Percentiles rank a stretch among this genome's conserved stretches.
These are phyloP conservation scores for Scolopax rusticola DNA, from an alignment of 2,797 vertebrate species.

Conservation along the genomic window DNA sequence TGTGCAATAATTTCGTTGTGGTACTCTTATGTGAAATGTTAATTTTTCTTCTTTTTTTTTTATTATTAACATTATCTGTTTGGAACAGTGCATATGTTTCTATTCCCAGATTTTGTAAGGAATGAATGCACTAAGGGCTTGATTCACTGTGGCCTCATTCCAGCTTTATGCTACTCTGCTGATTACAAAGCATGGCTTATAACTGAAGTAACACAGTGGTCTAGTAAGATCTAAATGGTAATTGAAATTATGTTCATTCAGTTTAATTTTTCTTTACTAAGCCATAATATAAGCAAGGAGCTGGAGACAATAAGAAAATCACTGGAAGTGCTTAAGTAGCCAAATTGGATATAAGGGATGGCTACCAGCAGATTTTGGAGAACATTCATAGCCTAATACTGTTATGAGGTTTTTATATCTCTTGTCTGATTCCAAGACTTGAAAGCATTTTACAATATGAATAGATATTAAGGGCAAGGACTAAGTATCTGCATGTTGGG, in stretches of 20 bases:
- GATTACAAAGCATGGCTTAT: background rate
- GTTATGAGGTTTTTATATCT: constrained; percentile 10
- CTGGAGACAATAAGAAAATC: background rate
- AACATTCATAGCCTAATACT: background rate
- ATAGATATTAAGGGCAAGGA: background rate
- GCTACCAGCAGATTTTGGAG: constrained; percentile 14
- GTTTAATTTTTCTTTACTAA: constrained; percentile 24
- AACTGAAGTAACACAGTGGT: background rate
- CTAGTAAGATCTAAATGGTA: constrained; percentile 29
- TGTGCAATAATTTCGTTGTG: background rate
- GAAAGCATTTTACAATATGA: background rate
- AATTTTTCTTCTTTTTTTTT: background rate
- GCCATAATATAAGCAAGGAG: background rate
- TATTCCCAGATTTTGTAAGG: background rate
- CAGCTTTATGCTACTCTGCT: background rate
- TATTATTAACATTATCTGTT: background rate
- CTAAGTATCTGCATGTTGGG: background rate
- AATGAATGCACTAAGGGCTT: background rate
- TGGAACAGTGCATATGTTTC: background rate
- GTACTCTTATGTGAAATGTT: background rate
- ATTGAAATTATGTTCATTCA: constrained; percentile 8
- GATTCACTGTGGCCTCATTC: background rate
- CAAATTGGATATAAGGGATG: background rate
- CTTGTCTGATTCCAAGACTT: constrained; percentile 21
- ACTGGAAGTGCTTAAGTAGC: background rate